Evolutionary conservation across 1,140 invertebrate genomes (phyloP).

Genomic region (Drosophila ambigua): DNA sequence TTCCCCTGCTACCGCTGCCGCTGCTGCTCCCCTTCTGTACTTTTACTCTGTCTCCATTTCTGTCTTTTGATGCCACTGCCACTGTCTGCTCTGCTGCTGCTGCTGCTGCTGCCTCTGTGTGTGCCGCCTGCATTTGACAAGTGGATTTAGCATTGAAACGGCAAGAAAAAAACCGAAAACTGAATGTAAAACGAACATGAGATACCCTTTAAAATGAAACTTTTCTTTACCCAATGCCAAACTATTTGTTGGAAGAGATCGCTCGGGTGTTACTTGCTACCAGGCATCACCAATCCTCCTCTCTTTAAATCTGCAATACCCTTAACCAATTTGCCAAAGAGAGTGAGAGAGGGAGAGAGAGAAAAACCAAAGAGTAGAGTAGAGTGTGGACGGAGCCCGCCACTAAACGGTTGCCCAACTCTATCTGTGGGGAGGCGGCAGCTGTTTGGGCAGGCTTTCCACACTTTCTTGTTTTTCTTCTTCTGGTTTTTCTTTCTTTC

Average conservation of each 20-base stretch:
- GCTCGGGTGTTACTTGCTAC: too few relatives aligned
- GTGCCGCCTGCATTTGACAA: constrained; percentile 51
- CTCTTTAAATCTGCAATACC: too few relatives aligned
- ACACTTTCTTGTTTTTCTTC: constrained; percentile 30
- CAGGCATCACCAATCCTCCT: too few relatives aligned
- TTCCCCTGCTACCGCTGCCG: too few relatives aligned
- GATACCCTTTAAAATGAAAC: neutral
- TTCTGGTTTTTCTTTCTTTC: neutral
- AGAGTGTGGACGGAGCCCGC: neutral
- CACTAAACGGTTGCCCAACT: constrained; percentile 34
- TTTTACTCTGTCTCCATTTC: too few relatives aligned
- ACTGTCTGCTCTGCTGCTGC: constrained; percentile 3
- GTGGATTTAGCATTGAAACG: constrained; percentile 51
- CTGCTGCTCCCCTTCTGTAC: neutral
- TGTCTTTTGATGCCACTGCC: neutral
- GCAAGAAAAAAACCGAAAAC: constrained; percentile 1
- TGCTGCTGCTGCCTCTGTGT: constrained; percentile 1
- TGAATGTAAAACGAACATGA: too few relatives aligned
- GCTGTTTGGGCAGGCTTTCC: constrained; percentile 30
- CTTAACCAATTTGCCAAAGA: neutral
- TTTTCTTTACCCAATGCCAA: too few relatives aligned
- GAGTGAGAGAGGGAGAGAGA: too few relatives aligned
- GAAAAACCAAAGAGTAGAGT: too few relatives aligned
- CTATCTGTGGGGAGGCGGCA: constrained; percentile 18
- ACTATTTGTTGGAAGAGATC: too few relatives aligned